Evolutionary conservation across 2,113 vertebrate species (phyloP).

Genomic region (Corythornis vintsioides): DNA sequence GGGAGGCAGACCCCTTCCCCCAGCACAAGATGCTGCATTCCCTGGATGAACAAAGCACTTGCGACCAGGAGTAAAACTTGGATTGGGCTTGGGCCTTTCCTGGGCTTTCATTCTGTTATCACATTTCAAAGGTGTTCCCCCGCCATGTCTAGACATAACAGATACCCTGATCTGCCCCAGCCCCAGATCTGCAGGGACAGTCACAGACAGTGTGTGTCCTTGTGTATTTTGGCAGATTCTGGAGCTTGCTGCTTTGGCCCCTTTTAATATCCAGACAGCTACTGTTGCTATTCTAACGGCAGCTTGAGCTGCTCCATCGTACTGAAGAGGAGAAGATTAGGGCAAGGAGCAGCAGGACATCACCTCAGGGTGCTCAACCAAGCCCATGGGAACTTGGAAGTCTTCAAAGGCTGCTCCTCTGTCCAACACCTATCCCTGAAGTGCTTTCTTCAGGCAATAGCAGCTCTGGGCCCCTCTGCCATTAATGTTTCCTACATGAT

Average conservation of each 20-base stretch:
- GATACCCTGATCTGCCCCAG: not conserved
- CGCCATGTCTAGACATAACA: accelerated
- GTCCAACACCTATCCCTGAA: accelerated
- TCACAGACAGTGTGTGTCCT: not conserved
- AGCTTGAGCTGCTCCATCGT: not conserved
- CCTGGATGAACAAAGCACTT: accelerated
- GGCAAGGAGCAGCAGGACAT: not conserved
- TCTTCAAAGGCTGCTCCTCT: not conserved
- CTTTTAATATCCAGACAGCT: not conserved
- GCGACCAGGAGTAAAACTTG: not conserved
- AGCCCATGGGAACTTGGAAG: not conserved
- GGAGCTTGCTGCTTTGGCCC: not conserved
- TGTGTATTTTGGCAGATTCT: slow-evolving; percentile 38
- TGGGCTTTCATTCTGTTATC: not conserved
- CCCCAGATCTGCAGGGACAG: slow-evolving; percentile 11
- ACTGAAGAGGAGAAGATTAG: not conserved
- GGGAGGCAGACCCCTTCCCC: not conserved
- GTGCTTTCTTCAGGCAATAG: not conserved
- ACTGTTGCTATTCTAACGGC: not conserved
- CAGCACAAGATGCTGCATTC: not conserved
- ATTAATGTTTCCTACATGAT: not conserved
- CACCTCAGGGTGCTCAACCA: not conserved
- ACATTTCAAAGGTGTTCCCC: not conserved
- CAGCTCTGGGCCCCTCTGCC: not conserved
- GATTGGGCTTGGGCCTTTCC: not conserved